phyloP scores from a whole-genome alignment of 1,140 invertebrate genomes.

The Drosophila ironensis region DNA sequence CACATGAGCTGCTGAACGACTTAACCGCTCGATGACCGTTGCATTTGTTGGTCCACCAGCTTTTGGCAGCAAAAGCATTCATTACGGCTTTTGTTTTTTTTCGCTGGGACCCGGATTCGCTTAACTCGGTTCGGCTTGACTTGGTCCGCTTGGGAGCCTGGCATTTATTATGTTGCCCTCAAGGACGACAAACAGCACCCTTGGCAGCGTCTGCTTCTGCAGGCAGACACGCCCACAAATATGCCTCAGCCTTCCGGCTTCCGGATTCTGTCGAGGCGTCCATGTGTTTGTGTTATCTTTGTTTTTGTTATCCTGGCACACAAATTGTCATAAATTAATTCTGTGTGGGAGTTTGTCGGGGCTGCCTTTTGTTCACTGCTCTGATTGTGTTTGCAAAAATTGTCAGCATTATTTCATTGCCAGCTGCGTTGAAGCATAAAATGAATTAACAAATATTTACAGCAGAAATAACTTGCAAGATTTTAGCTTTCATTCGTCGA shows the following conservation, averaged over 20 bases:
- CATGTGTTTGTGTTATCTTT: conserved; percentile 2
- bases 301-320: conserved; percentile 39
- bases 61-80: conserved; percentile 51
- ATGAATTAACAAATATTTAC: conserved; percentile 35
- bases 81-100: conserved; percentile 53
- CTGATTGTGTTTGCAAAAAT: conserved; percentile 47
- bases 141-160: conserved; percentile 27
- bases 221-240: conserved; percentile 53
- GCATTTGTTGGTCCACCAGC: conserved; percentile 55
- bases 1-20: conserved; percentile 1
- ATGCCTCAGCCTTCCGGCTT: conserved; percentile 14
- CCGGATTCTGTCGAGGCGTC: conserved; percentile 4
- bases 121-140: conserved; percentile 39
- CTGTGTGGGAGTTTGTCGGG: conserved; percentile 11
- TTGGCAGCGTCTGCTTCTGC: conserved; percentile 17
- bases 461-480: neutral
- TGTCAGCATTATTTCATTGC: conserved; percentile 50
- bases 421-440: conserved; percentile 17
- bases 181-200: conserved; percentile 38
- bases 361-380: conserved; percentile 24
- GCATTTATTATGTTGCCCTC: conserved; percentile 51
- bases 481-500: neutral
- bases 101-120: conserved; percentile 11
- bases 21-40: conserved; percentile 3
- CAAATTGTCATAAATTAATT: conserved; percentile 61